Evolutionary conservation across 2,113 vertebrate species (phyloP).

Genomic region (Apus apus): DNA sequence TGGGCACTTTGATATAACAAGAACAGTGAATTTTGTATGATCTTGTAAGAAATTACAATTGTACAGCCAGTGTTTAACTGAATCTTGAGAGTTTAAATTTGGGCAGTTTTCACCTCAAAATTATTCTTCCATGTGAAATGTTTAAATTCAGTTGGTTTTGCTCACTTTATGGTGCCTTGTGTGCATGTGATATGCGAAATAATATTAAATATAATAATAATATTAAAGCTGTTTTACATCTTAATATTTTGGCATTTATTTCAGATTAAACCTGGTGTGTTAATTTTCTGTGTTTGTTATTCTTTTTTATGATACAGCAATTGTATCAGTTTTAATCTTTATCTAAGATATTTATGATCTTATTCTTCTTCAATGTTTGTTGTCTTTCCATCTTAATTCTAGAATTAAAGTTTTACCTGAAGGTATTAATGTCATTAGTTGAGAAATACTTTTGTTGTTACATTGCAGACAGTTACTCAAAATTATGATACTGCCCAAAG

Average conservation of each 20-base stretch:
- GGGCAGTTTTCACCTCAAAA: not conserved
- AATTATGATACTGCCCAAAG: not conserved
- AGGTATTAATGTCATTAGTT: not conserved
- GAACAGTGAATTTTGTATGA: not conserved
- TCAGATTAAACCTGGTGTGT: not conserved
- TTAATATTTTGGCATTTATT: not conserved
- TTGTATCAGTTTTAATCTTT: not conserved
- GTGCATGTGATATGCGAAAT: not conserved
- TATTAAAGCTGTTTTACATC: not conserved
- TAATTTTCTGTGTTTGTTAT: not conserved
- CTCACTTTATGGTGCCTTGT: not conserved
- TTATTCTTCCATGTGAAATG: not conserved
- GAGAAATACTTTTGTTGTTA: not conserved
- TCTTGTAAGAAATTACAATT: not conserved
- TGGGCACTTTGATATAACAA: not conserved
- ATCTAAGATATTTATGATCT: not conserved
- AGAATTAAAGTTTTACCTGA: not conserved
- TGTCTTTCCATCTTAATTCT: not conserved
- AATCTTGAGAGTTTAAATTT: not conserved
- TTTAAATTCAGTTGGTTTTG: not conserved
- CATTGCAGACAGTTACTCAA: not conserved
- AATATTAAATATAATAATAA: not conserved
- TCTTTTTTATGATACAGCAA: not conserved
- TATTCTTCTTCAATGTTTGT: not conserved
- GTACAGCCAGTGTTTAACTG: not conserved